Evolutionary conservation across 30 jellyfish, hydroid and myxozoan genomes (phyloP).

Genomic region (Hydractinia echinata): DNA sequence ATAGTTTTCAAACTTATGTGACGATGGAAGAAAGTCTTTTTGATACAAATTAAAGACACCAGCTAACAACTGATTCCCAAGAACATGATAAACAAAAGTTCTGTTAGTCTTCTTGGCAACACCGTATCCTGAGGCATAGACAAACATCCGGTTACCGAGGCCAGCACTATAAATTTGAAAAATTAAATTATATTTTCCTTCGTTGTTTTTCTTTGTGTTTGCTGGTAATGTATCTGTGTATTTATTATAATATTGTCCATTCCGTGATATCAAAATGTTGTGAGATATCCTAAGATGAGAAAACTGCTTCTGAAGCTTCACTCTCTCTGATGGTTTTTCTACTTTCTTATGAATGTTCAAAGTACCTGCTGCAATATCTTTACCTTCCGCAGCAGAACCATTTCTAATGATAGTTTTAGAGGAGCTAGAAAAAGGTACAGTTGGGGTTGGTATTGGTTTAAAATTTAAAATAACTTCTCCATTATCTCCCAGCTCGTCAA

Average conservation of each 20-base stretch:
- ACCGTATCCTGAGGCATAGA: slow-evolving; percentile 12
- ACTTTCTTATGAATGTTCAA: too few relatives aligned
- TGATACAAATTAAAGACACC: background rate
- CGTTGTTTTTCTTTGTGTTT: background rate
- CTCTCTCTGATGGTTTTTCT: too few relatives aligned
- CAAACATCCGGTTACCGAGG: background rate
- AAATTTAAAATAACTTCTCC: too few relatives aligned
- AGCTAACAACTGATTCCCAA: background rate
- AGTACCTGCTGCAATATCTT: too few relatives aligned
- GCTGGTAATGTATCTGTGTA: background rate
- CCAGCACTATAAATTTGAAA: background rate
- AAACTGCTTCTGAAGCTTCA: too few relatives aligned
- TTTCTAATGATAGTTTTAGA: too few relatives aligned
- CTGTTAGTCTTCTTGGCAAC: background rate
- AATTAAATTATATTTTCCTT: background rate
- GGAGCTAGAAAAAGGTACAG: too few relatives aligned
- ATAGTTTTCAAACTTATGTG: background rate
- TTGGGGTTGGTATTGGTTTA: too few relatives aligned
- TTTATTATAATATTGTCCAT: background rate
- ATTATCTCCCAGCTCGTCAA: too few relatives aligned
- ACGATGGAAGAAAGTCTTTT: too few relatives aligned
- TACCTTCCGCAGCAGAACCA: too few relatives aligned
- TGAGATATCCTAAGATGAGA: too few relatives aligned
- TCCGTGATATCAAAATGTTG: background rate
- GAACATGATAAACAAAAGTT: background rate